Evolutionary conservation across 2,797 vertebrate genomes (phyloP).

Genomic region (Austrolebias charrua): DNA sequence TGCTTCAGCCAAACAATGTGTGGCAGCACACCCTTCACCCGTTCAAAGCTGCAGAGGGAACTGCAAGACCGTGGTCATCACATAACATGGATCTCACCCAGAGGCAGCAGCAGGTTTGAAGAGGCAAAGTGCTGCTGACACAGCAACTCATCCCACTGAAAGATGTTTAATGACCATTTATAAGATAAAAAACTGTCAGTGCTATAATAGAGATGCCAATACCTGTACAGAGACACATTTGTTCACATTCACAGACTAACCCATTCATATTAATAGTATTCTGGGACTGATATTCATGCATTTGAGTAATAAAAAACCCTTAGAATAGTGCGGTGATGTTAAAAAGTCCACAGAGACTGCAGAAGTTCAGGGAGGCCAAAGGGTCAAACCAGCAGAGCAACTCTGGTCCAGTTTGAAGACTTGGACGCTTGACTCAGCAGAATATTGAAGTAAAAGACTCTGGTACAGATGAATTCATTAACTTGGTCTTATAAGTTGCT

Average conservation of each 20-base stretch:
- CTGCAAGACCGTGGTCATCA: slow-evolving; percentile 58
- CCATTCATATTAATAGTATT: neutral
- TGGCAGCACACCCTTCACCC: slow-evolving; percentile 56
- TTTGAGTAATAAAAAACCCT: slow-evolving; percentile 11
- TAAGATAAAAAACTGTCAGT: slow-evolving; percentile 20
- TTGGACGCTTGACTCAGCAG: slow-evolving; percentile 43
- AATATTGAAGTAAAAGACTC: slow-evolving; percentile 22
- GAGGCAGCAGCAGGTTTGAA: slow-evolving; percentile 44
- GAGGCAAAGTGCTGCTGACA: slow-evolving; percentile 71
- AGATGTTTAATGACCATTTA: slow-evolving; percentile 51
- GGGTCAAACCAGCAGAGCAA: slow-evolving; percentile 21
- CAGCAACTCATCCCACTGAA: slow-evolving; percentile 64
- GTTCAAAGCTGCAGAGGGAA: slow-evolving; percentile 34
- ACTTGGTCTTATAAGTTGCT: neutral
- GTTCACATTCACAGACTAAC: neutral
- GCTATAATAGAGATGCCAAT: neutral
- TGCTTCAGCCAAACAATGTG: slow-evolving; percentile 54
- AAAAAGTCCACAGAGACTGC: slow-evolving; percentile 25
- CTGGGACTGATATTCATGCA: neutral
- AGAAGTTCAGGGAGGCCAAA: slow-evolving; percentile 41
- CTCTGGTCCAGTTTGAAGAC: slow-evolving; percentile 11
- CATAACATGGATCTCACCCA: slow-evolving; percentile 57
- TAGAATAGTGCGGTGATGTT: slow-evolving; percentile 17
- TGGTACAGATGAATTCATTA: neutral
- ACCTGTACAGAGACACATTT: slow-evolving; percentile 4